Percentiles rank a stretch among this genome's conserved stretches.
These are phyloP conservation scores for Notothenia rossii DNA, from an alignment of 2,113 vertebrate genomes.

Conservation along the genomic window DNA sequence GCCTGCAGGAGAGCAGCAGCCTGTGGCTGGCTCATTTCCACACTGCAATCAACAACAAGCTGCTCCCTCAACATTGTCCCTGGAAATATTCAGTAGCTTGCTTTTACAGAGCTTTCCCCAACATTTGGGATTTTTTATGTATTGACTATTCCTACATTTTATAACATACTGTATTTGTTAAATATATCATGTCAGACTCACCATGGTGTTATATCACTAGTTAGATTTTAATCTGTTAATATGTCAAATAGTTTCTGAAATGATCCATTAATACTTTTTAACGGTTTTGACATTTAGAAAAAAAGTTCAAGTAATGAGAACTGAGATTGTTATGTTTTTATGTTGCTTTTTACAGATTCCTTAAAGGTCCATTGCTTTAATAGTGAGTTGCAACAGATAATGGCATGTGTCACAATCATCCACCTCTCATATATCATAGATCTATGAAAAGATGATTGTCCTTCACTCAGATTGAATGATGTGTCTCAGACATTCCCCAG, in stretches of 20 bases:
- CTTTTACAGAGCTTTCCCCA: not conserved
- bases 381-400: constrained; percentile 13
- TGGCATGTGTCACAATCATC: not conserved
- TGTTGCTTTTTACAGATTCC: not conserved
- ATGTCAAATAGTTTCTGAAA: not conserved
- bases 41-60: constrained; percentile 58
- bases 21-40: constrained; percentile 52
- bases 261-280: not conserved
- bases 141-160: not conserved
- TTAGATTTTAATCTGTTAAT: not conserved
- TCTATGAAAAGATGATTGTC: constrained; percentile 51
- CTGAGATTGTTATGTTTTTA: not conserved
- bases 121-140: not conserved
- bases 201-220: not conserved
- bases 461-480: constrained; percentile 41
- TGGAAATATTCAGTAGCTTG: not conserved
- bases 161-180: not conserved
- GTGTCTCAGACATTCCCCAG: constrained; percentile 51
- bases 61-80: constrained; percentile 19
- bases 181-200: not conserved
- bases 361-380: not conserved
- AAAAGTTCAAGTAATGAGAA: not conserved
- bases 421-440: constrained; percentile 21
- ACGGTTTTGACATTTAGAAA: not conserved
- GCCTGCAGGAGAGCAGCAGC: constrained; percentile 27